phyloP scores from a whole-genome alignment of 2,113 vertebrate species.

The Vidua chalybeata region DNA sequence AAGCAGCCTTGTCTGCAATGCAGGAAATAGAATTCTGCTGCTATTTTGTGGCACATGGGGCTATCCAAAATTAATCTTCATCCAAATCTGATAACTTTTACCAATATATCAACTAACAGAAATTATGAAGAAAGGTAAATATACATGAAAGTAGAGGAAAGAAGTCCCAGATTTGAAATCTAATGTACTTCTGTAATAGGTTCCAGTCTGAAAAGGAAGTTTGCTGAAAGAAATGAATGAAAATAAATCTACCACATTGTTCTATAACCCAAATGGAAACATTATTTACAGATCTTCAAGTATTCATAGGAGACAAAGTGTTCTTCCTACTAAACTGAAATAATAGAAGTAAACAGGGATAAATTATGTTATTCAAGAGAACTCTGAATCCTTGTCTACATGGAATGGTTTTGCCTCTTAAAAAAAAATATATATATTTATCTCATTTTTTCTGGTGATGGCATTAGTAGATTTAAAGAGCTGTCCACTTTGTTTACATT shows the following conservation, averaged over 20 bases:
- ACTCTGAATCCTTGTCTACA: background rate
- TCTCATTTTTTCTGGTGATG: background rate
- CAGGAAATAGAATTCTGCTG: slow-evolving; percentile 53
- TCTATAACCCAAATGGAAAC: background rate
- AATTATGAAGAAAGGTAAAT: slow-evolving; percentile 26
- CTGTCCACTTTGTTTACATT: background rate
- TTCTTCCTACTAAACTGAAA: background rate
- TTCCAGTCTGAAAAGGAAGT: background rate
- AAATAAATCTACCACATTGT: background rate
- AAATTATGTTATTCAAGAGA: background rate
- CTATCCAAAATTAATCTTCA: slow-evolving; percentile 37
- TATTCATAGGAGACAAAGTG: background rate
- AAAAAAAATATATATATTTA: background rate
- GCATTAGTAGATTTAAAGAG: background rate
- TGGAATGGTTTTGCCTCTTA: background rate
- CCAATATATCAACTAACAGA: background rate
- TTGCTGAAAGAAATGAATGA: background rate
- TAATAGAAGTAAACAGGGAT: background rate
- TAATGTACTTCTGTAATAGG: background rate
- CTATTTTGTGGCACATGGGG: background rate
- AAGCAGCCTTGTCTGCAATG: slow-evolving; percentile 45
- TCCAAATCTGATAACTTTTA: slow-evolving; percentile 55
- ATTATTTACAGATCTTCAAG: background rate
- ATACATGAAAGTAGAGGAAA: background rate
- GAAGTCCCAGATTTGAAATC: slow-evolving; percentile 4